Evolutionary conservation across 2,888 invertebrate genomes (phyloP), one percentile per base, ranked within the genome.

Genomic region (Drosophila monieri): DNA sequence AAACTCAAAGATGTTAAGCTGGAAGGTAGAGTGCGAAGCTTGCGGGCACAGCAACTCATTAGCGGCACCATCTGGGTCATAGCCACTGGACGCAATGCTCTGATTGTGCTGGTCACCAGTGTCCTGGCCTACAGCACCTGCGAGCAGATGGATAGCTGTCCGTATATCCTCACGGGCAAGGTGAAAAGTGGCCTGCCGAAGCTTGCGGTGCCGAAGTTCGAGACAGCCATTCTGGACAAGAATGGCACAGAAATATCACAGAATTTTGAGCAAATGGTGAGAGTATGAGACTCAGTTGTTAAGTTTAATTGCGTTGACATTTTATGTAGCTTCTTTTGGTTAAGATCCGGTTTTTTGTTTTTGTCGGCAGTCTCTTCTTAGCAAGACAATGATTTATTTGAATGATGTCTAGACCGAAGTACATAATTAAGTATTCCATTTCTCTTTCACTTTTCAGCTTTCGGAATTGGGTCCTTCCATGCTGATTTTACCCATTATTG

Each of bases 401-500:
- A 30, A 25, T 27, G 9, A 9, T 9, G 27, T 27, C 9, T 9
- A 27, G 27, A 27, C 27, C 27, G 27, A 27, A 27, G 27, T 27
- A 27, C 25, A 1, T 27, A 9, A 9, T 27, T 2, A 27, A 27
- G 27, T 9, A 27, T 27, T 27, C 9, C 27, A 9, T 14, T 37
- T 12, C 9, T 37, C 4, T 14, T 8, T 1, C 4, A 21, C 6
- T 43, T 15, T n/a, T 5, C 21, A 90, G 96, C 93, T 95, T 61
- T 93, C 95, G 21, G 95, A 96, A 89, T 93, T 98, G 60, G 97
- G 98, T 4, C 94, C 96, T 0, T 97, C 97, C 0, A 95, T 98
- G 71, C 92, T 96, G 27, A 93, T 98, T 54, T 95, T 98, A 8
- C 98, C 98, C 1, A 94, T 98, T 32, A 96, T 98, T 75, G 97